Evolutionary conservation across 2,113 vertebrate species (phyloP), one percentile per base, ranked within the genome.

Genomic region (Protobothrops mucrosquamatus): DNA sequence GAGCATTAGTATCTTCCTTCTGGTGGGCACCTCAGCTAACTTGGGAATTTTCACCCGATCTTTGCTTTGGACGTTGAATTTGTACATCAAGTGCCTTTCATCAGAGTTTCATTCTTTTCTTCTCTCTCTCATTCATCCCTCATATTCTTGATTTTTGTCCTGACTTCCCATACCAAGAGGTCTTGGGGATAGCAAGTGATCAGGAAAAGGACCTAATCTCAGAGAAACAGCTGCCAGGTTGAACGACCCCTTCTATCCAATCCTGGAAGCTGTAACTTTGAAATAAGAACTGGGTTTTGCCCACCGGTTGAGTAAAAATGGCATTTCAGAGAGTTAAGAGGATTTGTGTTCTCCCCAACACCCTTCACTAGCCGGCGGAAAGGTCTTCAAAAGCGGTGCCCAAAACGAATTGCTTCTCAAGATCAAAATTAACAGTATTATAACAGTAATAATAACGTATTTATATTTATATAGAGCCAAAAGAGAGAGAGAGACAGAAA

Each of bases 1-100:
- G 97, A 94, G 96, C 97, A 34, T 97, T 96, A 97, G 97, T 96
- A 95, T 95, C 97, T 97, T 97, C 97, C 97, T 97, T 96, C 96
- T 97, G 95, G 94, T 96, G 96, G 97, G 96, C 96, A 94, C 96
- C 95, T 96, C 95, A 96, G 93, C 95, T 94, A 97, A 94, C 96
- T 95, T 4, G 64, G 52, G 64, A 7, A n/a, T 91, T 94, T 97
- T 92, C 94, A 93, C 54, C 57, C 89, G 20, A 55, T 96, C 96
- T 96, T 96, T 96, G 85, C 94, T 93, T 85, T 92, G 95, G 95
- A 95, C 92, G 54, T 92, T 90, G 94, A 92, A 95, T 93, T 93
- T 91, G 91, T 64, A 94, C 94, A 94, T 94, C 88, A 93, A 95
- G 91, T 92, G 97, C 96, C 94, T 94, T 91, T 94, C 55, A 96